Evolutionary conservation across 2,113 vertebrate species (phyloP), one percentile per base, ranked within the genome.

Genomic region (Riparia riparia): DNA sequence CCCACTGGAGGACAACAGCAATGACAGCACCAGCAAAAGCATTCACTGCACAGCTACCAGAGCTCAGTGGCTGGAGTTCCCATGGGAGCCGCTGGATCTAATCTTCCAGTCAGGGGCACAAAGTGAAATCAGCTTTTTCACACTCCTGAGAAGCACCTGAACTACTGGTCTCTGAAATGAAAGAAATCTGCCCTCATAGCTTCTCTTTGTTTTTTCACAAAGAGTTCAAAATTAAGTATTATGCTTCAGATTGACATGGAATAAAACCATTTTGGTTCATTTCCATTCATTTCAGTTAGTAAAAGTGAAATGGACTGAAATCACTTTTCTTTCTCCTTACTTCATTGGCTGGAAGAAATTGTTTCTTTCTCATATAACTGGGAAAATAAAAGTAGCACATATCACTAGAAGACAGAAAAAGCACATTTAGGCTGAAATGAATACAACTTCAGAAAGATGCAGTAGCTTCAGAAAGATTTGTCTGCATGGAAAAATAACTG

Each of bases 91-190:
- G 41, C 16, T 26, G 49, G 37, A 4, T 83, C 63, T 42, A 12
- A 8, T 53, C 28, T 29, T 80, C 34, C 4, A 6, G 8, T 45
- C 4, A 2, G 25, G 63, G 68, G 13, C 31, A 60, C 10, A 53
- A 70, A 53, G 18, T 57, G 18, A 90, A 74, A 66, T 9, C n/a
- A 70, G 19, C 22, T 79, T 65, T 90, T 88, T 29, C 34, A 78
- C 6, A 2, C 1, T 31, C 22, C 34, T 25, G 29, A 42, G 29
- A n/a, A 79, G 8, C 0, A 1, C 31, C 34, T 5, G 6, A 74
- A 41, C 8, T 66, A 61, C 57, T 25, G 19, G 13, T 63, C 22
- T 92, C 66, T 64, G 34, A 63, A 76, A 79, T n/a, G 17, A 81
- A 90, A 69, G 22, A 44, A 86, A 53, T 24, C 28, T 76, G 19